These are phyloP conservation scores for Bagarius yarrelli DNA, from an alignment of 2,113 vertebrate genomes.

Conservation along the genomic window DNA sequence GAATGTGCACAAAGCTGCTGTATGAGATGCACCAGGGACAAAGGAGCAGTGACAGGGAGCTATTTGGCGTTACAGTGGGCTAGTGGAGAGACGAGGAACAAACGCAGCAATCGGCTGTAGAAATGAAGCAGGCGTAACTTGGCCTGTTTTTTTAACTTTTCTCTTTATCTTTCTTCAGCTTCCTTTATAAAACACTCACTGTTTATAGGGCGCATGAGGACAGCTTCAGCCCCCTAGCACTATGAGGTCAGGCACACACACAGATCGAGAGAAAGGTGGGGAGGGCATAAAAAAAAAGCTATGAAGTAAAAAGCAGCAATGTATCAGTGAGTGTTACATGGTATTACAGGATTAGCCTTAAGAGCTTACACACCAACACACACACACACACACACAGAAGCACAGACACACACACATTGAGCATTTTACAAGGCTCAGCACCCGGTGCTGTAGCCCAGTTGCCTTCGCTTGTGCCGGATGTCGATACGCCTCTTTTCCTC, in stretches of 20 bases:
- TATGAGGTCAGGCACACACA: conserved; percentile 33
- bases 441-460: conserved; percentile 58
- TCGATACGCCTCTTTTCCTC: conserved; percentile 87
- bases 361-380: background rate
- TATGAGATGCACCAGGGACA: conserved; percentile 58
- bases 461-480: conserved; percentile 86
- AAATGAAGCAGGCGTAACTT: conserved; percentile 50
- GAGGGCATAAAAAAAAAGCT: background rate
- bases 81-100: conserved; percentile 43
- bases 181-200: conserved; percentile 25
- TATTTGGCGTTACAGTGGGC: conserved; percentile 62
- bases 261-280: conserved; percentile 17
- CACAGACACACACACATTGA: conserved; percentile 19
- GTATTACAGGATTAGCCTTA: background rate
- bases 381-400: conserved; percentile 17
- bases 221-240: conserved; percentile 39
- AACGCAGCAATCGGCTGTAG: conserved; percentile 38
- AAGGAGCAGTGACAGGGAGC: conserved; percentile 62
- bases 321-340: conserved; percentile 24
- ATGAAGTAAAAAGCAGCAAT: conserved; percentile 20
- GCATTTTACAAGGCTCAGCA: conserved; percentile 42
- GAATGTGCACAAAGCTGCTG: conserved; percentile 59
- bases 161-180: conserved; percentile 26
- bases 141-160: conserved; percentile 25
- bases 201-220: conserved; percentile 46